A percentile compares a stretch with the other conserved stretches of the same genome.
Conservation (phyloP, 2,113 vertebrate species). For the Stercorarius parasiticus region DNA sequence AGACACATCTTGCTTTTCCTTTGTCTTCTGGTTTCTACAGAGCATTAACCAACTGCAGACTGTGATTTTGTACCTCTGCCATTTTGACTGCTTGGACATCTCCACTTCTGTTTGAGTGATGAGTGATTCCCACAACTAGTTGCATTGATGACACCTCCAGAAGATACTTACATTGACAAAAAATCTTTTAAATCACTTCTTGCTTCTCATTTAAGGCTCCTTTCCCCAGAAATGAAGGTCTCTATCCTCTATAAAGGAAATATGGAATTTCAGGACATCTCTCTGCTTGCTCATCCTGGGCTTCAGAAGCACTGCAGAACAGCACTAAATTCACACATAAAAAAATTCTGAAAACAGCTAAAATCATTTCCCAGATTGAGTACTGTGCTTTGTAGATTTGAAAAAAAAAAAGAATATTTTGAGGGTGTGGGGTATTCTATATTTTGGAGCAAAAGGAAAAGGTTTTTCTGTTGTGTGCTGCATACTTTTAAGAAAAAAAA, state of each 20-base stretch:
- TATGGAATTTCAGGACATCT: neutral
- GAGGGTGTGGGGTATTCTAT: neutral
- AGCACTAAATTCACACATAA: neutral
- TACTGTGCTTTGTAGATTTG: neutral
- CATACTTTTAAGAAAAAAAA: neutral
- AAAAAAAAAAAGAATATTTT: neutral
- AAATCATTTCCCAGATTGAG: neutral
- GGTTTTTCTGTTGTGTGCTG: neutral
- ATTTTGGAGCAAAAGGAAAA: neutral
- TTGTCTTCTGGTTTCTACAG: neutral
- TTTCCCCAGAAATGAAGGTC: neutral
- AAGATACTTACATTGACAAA: neutral
- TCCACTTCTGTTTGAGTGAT: neutral
- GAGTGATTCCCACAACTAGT: neutral
- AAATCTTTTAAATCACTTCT: neutral
- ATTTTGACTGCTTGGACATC: neutral
- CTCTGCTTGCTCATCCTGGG: neutral
- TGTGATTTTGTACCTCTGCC: neutral
- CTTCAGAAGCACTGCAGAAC: neutral
- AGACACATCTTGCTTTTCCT: neutral
- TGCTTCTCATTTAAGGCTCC: neutral
- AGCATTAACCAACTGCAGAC: neutral
- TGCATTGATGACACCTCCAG: neutral
- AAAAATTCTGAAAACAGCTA: neutral
- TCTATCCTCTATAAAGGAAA: neutral